A percentile compares a stretch with the other conserved stretches of the same genome.
Evolutionary conservation across 1,140 invertebrate genomes (phyloP).

Genomic region (Acromyrmex charruanus): DNA sequence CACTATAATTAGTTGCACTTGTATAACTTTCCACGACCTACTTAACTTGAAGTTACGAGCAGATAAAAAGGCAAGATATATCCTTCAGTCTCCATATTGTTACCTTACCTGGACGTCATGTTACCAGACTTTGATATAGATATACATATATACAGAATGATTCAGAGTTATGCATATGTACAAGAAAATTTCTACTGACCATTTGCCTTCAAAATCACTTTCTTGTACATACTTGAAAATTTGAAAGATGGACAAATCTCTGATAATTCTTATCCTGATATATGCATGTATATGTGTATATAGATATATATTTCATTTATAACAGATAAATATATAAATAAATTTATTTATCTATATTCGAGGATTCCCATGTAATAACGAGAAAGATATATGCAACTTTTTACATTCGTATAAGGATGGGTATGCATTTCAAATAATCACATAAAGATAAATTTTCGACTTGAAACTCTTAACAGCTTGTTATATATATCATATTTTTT

Average conservation of each 20-base stretch:
- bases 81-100: conserved; percentile 80
- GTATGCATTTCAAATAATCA: conserved; percentile 62
- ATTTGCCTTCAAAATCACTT: background rate
- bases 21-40: conserved; percentile 42
- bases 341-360: conserved; percentile 57
- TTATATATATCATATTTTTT: conserved; percentile 37
- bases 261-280: conserved; percentile 32
- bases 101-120: conserved; percentile 75
- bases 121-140: conserved; percentile 74
- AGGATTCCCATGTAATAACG: conserved; percentile 47
- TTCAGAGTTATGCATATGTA: conserved; percentile 28
- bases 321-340: conserved; percentile 64
- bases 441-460: conserved; percentile 23
- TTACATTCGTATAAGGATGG: conserved; percentile 30
- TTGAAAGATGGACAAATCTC: background rate
- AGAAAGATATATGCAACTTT: conserved; percentile 52
- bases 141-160: conserved; percentile 43
- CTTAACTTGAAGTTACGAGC: conserved; percentile 65
- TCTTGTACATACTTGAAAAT: background rate
- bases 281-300: conserved; percentile 54
- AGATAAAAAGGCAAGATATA: conserved; percentile 81
- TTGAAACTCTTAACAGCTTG: background rate
- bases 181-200: conserved; percentile 15
- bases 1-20: conserved; percentile 57
- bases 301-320: conserved; percentile 22